Evolutionary conservation across 1,140 invertebrate genomes (phyloP).

Genomic region (Druon quercuslanigerum): DNA sequence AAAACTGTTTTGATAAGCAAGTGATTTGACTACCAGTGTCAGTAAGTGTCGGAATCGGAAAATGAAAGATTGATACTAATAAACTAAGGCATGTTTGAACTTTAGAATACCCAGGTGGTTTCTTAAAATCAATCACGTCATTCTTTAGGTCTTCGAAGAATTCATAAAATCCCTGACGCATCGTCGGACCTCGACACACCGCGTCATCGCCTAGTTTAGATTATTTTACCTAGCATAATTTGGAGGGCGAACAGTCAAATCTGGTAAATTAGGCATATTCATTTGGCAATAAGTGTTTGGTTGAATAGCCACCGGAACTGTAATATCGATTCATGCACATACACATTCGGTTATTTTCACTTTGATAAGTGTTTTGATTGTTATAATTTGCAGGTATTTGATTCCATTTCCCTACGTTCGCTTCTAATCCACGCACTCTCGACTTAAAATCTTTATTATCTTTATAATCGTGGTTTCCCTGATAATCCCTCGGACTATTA

Average conservation of each 20-base stretch:
- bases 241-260: neutral
- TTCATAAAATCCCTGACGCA: neutral
- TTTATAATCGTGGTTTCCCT: neutral
- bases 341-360: neutral
- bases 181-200: slow-evolving; percentile 32
- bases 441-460: neutral
- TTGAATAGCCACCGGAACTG: neutral
- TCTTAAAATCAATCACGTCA: too few relatives aligned
- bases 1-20: too few relatives aligned
- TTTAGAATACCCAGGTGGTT: too few relatives aligned
- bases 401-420: too few relatives aligned
- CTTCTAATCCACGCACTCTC: neutral
- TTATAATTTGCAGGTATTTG: neutral
- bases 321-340: neutral
- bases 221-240: neutral
- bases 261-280: neutral
- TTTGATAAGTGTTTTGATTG: neutral
- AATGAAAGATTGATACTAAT: too few relatives aligned
- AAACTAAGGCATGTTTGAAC: too few relatives aligned
- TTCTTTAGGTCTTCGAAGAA: too few relatives aligned
- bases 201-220: slow-evolving; percentile 42
- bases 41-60: too few relatives aligned
- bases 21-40: too few relatives aligned
- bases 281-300: neutral
- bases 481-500: neutral